Conservation (phyloP, 2,113 vertebrate species). For the Aythya baeri region DNA sequence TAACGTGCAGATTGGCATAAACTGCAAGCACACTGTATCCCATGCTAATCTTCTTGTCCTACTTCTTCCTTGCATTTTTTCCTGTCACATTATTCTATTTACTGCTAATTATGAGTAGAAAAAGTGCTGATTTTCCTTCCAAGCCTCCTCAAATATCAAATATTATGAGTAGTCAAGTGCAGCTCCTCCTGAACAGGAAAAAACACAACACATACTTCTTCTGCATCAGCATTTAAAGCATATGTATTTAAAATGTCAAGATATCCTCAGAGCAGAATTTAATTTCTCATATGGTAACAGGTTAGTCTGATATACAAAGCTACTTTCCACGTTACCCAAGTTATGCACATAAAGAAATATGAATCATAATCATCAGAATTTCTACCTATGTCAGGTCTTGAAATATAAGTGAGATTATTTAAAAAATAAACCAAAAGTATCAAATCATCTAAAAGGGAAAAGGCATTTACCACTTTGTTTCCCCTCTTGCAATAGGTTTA, state of each 20-base stretch:
- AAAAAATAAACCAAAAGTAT: neutral
- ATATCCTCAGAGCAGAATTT: neutral
- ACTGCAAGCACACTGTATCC: neutral
- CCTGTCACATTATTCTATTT: neutral
- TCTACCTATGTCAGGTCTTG: neutral
- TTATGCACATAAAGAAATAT: neutral
- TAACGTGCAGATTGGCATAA: neutral
- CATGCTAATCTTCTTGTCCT: neutral
- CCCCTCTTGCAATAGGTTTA: neutral
- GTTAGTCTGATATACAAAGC: neutral
- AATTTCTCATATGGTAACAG: neutral
- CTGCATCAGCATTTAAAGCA: neutral
- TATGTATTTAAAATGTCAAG: neutral
- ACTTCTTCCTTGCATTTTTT: neutral
- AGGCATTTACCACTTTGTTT: neutral
- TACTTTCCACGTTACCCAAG: neutral
- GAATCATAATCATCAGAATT: neutral
- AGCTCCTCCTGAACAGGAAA: neutral
- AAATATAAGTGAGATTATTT: neutral
- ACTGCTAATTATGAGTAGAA: neutral
- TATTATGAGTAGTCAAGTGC: neutral
- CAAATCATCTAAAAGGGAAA: neutral
- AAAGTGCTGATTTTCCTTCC: neutral
- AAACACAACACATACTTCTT: neutral
- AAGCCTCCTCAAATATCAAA: neutral